A percentile compares a stretch with the other conserved stretches of the same genome.
Evolutionary conservation across 2,888 invertebrate species (phyloP).

Genomic region (Teleiodes luculella): DNA sequence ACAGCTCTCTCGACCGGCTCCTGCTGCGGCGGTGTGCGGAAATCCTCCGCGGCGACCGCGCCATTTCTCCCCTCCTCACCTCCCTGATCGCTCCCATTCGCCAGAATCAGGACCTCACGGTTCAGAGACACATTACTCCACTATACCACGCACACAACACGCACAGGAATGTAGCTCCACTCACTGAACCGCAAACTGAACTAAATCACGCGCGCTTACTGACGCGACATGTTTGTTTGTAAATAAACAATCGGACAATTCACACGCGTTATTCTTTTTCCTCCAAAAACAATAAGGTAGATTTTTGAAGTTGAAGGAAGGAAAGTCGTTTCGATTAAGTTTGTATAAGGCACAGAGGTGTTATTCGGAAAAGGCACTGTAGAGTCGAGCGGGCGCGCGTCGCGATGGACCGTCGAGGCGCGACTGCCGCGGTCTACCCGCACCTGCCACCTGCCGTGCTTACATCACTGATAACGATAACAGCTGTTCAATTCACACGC

Average conservation of each 20-base stretch:
- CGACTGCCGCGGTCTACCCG: constrained; percentile 12
- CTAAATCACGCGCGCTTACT: constrained; percentile 4
- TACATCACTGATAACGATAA: constrained; percentile 48
- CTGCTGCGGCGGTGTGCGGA: constrained; percentile 56
- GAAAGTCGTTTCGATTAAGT: background rate
- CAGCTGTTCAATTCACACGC: constrained; percentile 18
- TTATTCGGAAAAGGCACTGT: background rate
- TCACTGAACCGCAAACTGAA: constrained; percentile 14
- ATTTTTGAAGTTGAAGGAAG: constrained; percentile 8
- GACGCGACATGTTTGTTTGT: constrained; percentile 18
- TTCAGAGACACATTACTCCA: constrained; percentile 24
- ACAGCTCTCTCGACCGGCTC: constrained; percentile 60
- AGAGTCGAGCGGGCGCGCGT: background rate
- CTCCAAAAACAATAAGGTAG: background rate
- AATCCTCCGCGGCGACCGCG: constrained; percentile 64
- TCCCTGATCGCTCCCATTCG: constrained; percentile 17
- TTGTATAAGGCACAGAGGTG: constrained; percentile 44
- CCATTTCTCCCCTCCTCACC: constrained; percentile 41
- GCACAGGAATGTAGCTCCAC: too few species aligned
- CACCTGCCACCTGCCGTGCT: constrained; percentile 29
- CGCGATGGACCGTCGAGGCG: background rate
- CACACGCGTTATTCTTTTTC: background rate
- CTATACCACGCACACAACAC: constrained; percentile 14
- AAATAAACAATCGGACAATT: constrained; percentile 27
- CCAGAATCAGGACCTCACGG: constrained; percentile 27